These are phyloP conservation scores for Epinotia brunnichana DNA, from an alignment of 2,888 invertebrate species.

Conservation along the genomic window DNA sequence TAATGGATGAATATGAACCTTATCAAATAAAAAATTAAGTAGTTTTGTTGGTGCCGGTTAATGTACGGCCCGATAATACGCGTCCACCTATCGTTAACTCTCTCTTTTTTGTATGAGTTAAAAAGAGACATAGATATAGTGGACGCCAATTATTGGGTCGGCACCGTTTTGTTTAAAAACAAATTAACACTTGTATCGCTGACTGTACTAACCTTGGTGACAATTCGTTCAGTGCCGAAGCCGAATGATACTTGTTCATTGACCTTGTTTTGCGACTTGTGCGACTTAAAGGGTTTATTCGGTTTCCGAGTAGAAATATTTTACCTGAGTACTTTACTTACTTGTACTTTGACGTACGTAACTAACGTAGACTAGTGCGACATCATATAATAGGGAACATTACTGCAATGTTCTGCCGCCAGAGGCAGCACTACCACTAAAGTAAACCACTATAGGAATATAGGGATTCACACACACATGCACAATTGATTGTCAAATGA, in stretches of 20 bases:
- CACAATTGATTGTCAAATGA: too few species aligned
- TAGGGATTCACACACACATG: too few species aligned
- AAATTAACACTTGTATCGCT: conserved; percentile 13
- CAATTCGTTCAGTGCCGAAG: conserved; percentile 9
- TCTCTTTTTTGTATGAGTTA: too few species aligned
- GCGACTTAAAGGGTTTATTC: neutral
- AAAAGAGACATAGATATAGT: too few species aligned
- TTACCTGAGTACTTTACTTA: neutral
- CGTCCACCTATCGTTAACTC: too few species aligned
- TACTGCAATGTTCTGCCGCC: too few species aligned
- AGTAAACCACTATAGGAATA: too few species aligned
- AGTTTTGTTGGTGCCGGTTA: too few species aligned
- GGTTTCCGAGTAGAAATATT: neutral
- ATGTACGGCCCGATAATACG: too few species aligned
- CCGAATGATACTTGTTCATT: conserved; percentile 18
- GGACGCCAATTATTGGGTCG: too few species aligned
- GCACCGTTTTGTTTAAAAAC: neutral
- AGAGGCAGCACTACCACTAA: too few species aligned
- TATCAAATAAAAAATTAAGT: neutral
- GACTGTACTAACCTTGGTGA: conserved; percentile 33
- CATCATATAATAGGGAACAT: neutral
- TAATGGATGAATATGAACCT: neutral
- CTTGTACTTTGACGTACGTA: neutral
- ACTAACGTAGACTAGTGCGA: neutral
- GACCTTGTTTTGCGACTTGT: conserved; percentile 30